Conservation (phyloP, 2,113 vertebrate genomes). For the Hystrix brachyura region DNA sequence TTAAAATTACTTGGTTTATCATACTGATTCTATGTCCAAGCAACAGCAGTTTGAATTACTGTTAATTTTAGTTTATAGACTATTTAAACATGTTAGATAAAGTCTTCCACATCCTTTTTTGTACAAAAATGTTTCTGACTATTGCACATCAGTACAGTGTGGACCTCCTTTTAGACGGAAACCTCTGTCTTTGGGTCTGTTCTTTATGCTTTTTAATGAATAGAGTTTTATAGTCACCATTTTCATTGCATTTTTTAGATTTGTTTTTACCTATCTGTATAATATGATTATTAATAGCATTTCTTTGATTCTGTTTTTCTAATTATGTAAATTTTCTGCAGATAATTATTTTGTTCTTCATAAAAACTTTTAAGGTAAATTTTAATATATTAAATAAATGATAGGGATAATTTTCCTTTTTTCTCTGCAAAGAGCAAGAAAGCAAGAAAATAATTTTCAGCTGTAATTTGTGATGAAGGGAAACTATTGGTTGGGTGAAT, state of each 20-base stretch:
- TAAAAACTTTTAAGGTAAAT: background rate
- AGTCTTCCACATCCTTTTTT: constrained; percentile 47
- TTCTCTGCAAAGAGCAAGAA: background rate
- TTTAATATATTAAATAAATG: background rate
- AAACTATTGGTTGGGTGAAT: constrained; percentile 2
- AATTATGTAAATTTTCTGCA: constrained; percentile 5
- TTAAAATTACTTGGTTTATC: background rate
- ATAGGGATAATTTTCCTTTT: background rate
- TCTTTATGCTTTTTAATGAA: constrained; percentile 33
- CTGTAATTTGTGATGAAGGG: background rate
- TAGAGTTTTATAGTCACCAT: constrained; percentile 18
- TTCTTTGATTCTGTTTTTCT: constrained; percentile 39
- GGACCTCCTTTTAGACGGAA: constrained; percentile 3
- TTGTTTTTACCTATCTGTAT: constrained; percentile 27
- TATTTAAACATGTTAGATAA: constrained; percentile 22
- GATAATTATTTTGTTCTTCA: constrained; percentile 23
- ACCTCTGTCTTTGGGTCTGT: background rate
- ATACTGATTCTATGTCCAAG: constrained; percentile 25
- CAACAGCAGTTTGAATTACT: constrained; percentile 13
- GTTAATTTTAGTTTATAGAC: constrained; percentile 10
- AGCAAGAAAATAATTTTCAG: constrained; percentile 15
- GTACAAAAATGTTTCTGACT: constrained; percentile 23
- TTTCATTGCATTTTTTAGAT: constrained; percentile 38
- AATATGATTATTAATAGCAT: background rate
- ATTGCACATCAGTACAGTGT: background rate